Conservation (phyloP, 2,888 invertebrate genomes). For the Mystacides longicornis region DNA sequence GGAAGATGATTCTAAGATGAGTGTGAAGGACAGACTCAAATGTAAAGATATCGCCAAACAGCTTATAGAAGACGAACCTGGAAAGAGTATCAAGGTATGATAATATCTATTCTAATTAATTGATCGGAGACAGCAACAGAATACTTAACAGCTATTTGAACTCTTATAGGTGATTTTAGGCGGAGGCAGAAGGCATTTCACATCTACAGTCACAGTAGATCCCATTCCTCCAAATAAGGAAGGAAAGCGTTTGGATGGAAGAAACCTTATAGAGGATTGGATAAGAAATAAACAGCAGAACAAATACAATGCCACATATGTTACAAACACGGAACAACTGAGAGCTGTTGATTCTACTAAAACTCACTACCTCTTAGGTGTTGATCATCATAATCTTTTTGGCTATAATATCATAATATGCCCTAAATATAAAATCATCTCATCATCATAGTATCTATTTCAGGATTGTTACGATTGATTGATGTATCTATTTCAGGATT, state of each 20-base stretch:
- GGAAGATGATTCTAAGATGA: slow-evolving; percentile 58
- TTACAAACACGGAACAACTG: slow-evolving; percentile 55
- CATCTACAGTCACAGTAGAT: slow-evolving; percentile 52
- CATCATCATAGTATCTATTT: not conserved
- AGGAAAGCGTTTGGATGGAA: slow-evolving; percentile 53
- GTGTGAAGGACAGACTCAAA: slow-evolving; percentile 46
- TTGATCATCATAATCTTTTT: slow-evolving; percentile 21
- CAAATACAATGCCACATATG: slow-evolving; percentile 49
- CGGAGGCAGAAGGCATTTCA: slow-evolving; percentile 56
- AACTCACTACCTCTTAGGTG: slow-evolving; percentile 55
- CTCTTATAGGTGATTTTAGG: slow-evolving; percentile 56
- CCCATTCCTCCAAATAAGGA: slow-evolving; percentile 51
- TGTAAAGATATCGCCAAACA: slow-evolving; percentile 61
- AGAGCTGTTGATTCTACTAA: slow-evolving; percentile 41
- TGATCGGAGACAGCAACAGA: no score
- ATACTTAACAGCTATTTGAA: no score
- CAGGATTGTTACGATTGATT: not conserved
- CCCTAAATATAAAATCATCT: not conserved
- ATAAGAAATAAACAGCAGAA: slow-evolving; percentile 50
- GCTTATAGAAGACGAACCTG: slow-evolving; percentile 57
- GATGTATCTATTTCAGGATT: slow-evolving; percentile 33
- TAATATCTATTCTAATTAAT: not conserved
- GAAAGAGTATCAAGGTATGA: slow-evolving; percentile 53
- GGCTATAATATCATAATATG: not conserved
- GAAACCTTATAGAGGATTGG: slow-evolving; percentile 62